phyloP scores from a whole-genome alignment of 2,888 invertebrate species.

The Cheilosia urbana region DNA sequence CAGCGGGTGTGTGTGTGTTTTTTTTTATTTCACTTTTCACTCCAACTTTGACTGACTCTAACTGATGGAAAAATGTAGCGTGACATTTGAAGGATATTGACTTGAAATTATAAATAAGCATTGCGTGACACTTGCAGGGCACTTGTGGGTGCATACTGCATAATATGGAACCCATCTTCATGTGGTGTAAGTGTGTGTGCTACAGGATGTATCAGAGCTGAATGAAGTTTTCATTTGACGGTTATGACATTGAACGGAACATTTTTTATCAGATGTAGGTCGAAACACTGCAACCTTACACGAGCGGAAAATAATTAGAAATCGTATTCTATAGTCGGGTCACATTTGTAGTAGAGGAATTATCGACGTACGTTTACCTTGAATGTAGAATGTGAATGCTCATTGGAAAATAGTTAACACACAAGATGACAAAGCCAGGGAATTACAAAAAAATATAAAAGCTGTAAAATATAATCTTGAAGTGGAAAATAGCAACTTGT shows the following conservation, averaged over 20 bases:
- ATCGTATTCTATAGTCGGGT: too few species aligned
- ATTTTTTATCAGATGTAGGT: too few species aligned
- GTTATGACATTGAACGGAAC: not conserved
- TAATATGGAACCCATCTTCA: not conserved
- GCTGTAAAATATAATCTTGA: too few species aligned
- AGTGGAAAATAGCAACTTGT: too few species aligned
- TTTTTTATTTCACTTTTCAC: not conserved
- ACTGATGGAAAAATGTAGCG: slow-evolving; percentile 37
- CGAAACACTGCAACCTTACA: too few species aligned
- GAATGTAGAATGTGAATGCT: too few species aligned
- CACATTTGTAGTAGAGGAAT: too few species aligned
- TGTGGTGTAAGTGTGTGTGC: not conserved
- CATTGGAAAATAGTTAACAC: too few species aligned
- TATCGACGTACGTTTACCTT: too few species aligned
- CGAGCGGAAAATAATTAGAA: too few species aligned
- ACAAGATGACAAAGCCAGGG: too few species aligned
- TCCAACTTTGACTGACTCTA: slow-evolving; percentile 18
- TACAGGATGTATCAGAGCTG: not conserved
- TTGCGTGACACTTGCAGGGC: slow-evolving; percentile 55
- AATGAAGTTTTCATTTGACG: not conserved
- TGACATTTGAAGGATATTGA: slow-evolving; percentile 66
- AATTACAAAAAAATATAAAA: too few species aligned
- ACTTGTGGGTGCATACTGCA: slow-evolving; percentile 12
- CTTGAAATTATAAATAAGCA: slow-evolving; percentile 60
- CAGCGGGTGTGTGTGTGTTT: not conserved